phyloP scores from a whole-genome alignment of 2,888 invertebrate genomes.

The Saturnia pavonia region DNA sequence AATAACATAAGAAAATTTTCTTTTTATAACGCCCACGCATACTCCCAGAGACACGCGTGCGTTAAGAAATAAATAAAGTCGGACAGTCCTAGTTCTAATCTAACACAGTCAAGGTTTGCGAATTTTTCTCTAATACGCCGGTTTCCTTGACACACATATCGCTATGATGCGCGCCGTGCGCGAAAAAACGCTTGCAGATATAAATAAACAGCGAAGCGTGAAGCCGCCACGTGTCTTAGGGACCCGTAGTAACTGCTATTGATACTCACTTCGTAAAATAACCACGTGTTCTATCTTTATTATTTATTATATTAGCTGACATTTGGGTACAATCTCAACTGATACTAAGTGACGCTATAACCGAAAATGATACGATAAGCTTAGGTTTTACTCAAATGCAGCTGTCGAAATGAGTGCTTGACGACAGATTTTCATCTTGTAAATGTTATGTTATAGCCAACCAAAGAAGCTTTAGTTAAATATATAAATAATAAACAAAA shows the following conservation, averaged over 20 bases:
- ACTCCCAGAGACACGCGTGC: slow-evolving; percentile 3
- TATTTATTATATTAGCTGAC: too few relatives aligned
- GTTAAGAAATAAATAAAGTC: slow-evolving; percentile 60
- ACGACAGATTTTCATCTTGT: too few relatives aligned
- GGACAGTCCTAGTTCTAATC: slow-evolving; percentile 73
- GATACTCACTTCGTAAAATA: background rate
- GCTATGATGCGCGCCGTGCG: slow-evolving; percentile 52
- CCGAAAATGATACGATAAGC: too few relatives aligned
- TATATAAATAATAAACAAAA: too few relatives aligned
- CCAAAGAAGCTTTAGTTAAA: too few relatives aligned
- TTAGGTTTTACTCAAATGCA: too few relatives aligned
- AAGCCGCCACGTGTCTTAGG: background rate
- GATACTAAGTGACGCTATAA: too few relatives aligned
- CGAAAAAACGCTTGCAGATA: slow-evolving; percentile 51
- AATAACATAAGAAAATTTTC: slow-evolving; percentile 1
- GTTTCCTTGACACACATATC: slow-evolving; percentile 71
- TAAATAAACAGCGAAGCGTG: slow-evolving; percentile 23
- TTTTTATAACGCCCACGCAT: background rate
- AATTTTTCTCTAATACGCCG: slow-evolving; percentile 70
- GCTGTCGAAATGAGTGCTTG: too few relatives aligned
- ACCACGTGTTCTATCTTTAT: too few relatives aligned
- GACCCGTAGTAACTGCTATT: background rate
- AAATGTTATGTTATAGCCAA: too few relatives aligned
- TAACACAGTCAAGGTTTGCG: slow-evolving; percentile 66
- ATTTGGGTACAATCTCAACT: too few relatives aligned